phyloP scores from a whole-genome alignment of 2,888 invertebrate genomes.

The Andrena praecox region DNA sequence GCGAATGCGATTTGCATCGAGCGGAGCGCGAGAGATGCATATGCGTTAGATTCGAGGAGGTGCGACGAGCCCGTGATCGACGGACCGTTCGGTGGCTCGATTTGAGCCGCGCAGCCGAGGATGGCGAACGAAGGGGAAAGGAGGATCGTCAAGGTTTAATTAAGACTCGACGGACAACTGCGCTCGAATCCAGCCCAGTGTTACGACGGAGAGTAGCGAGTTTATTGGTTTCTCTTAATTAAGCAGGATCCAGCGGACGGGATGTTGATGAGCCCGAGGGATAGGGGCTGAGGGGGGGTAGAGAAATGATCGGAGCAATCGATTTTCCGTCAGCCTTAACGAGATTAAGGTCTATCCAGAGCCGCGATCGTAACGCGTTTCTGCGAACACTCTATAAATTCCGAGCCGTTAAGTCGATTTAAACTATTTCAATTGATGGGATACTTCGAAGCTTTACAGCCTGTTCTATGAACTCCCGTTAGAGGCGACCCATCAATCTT shows the following conservation, averaged over 20 bases:
- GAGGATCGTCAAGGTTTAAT: constrained; percentile 29
- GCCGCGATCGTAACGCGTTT: constrained; percentile 43
- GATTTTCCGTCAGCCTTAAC: constrained; percentile 38
- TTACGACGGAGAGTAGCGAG: neutral
- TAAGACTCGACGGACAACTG: constrained; percentile 19
- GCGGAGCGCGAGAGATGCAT: too few relatives aligned
- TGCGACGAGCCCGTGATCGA: neutral
- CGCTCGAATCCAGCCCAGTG: neutral
- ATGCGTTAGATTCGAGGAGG: neutral
- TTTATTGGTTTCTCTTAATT: constrained; percentile 48
- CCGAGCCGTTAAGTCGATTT: constrained; percentile 65
- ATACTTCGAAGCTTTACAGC: constrained; percentile 42
- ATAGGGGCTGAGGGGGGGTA: neutral
- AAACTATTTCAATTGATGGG: constrained; percentile 68
- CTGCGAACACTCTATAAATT: constrained; percentile 66
- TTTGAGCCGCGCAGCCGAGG: neutral
- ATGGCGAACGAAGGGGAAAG: neutral
- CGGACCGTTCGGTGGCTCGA: neutral
- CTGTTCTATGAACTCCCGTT: constrained; percentile 50
- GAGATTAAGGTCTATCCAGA: constrained; percentile 15
- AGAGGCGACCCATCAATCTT: constrained; percentile 59
- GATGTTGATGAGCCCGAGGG: constrained; percentile 1
- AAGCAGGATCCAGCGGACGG: constrained; percentile 6
- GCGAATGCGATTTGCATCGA: too few relatives aligned
- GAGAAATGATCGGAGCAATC: constrained; percentile 16